Conservation (phyloP, 2,888 invertebrate genomes). For the Pachliopta kotzebuea region DNA sequence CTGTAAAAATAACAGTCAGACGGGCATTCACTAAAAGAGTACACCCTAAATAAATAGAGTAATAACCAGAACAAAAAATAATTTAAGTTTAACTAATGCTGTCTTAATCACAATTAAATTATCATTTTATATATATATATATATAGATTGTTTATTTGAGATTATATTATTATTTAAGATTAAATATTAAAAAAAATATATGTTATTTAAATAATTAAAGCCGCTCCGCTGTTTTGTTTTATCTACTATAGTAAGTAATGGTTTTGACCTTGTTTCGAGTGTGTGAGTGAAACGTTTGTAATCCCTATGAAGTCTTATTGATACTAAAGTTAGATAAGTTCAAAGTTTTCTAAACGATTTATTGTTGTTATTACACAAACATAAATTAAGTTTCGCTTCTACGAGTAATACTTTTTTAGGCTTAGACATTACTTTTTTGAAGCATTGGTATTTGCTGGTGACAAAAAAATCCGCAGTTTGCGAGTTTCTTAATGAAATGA, state of each 20-base stretch:
- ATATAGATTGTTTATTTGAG: no score
- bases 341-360: slow-evolving; percentile 3
- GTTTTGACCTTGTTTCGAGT: slow-evolving; percentile 4
- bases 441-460: neutral
- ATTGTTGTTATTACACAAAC: neutral
- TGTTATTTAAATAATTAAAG: neutral
- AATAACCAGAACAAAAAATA: no score
- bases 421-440: neutral
- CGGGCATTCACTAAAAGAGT: no score
- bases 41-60: no score
- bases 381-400: neutral
- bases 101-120: no score
- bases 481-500: no score
- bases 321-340: slow-evolving; percentile 2
- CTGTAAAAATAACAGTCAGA: no score
- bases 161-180: no score
- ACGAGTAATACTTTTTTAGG: neutral
- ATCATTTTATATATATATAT: no score
- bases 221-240: neutral
- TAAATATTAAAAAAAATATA: no score
- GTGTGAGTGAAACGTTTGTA: neutral
- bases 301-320: neutral
- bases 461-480: neutral
- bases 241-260: neutral
- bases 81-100: no score